phyloP scores from a whole-genome alignment of 2,888 invertebrate species.

The Himalopsyche anomala region DNA sequence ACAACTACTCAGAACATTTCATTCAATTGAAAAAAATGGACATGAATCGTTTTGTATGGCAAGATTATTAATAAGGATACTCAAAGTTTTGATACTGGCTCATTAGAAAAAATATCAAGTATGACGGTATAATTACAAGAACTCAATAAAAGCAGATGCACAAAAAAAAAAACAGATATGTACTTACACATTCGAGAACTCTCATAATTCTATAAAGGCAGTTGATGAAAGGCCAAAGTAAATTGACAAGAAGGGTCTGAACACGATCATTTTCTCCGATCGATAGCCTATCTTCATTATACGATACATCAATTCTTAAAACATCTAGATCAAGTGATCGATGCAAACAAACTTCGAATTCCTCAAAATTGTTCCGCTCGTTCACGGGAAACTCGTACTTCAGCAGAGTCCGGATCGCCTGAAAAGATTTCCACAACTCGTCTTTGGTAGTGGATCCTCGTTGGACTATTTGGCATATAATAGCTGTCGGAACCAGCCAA shows the following conservation, averaged over 20 bases:
- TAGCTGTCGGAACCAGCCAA: conserved; percentile 81
- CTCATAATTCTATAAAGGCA: conserved; percentile 77
- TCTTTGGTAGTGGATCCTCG: conserved; percentile 51
- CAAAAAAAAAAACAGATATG: background rate
- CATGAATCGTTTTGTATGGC: too few relatives aligned
- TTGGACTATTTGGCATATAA: conserved; percentile 70
- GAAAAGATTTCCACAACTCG: conserved; percentile 73
- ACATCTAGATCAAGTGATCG: conserved; percentile 69
- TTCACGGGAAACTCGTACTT: conserved; percentile 81
- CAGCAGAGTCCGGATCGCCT: conserved; percentile 76
- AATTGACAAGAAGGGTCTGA: conserved; percentile 77
- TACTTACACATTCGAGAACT: conserved; percentile 74
- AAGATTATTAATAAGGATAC: too few relatives aligned
- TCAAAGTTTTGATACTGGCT: too few relatives aligned
- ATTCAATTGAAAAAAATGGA: too few relatives aligned
- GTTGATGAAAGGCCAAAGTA: conserved; percentile 80
- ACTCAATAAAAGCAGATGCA: background rate
- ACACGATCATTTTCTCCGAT: conserved; percentile 73
- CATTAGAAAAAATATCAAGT: background rate
- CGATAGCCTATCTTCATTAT: conserved; percentile 68
- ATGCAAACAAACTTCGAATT: conserved; percentile 72
- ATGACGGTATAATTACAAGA: too few relatives aligned
- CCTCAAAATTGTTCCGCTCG: conserved; percentile 72
- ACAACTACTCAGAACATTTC: too few relatives aligned
- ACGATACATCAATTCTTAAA: conserved; percentile 66